Evolutionary conservation across 2,113 vertebrate genomes (phyloP).

Genomic region (Otocyon megalotis): DNA sequence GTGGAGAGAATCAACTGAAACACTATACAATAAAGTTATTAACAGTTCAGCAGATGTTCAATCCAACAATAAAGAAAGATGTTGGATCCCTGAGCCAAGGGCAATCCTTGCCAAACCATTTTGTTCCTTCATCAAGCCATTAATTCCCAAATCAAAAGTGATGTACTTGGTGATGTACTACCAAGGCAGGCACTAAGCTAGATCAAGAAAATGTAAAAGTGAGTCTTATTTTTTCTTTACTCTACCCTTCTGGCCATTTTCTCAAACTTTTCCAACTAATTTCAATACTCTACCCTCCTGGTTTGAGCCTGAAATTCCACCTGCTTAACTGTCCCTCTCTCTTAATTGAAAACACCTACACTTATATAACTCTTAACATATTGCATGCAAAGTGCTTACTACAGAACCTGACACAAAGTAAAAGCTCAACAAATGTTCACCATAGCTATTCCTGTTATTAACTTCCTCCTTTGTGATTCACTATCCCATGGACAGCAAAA

Average conservation of each 20-base stretch:
- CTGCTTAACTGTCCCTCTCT: background rate
- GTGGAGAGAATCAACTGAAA: background rate
- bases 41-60: background rate
- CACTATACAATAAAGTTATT: background rate
- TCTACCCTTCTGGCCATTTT: background rate
- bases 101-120: background rate
- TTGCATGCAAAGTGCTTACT: background rate
- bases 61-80: background rate
- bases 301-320: background rate
- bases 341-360: background rate
- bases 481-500: background rate
- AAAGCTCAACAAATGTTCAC: background rate
- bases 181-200: background rate
- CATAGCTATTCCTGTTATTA: background rate
- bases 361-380: background rate
- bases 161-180: background rate
- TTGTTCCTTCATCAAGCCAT: background rate
- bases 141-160: background rate
- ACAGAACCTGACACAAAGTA: background rate
- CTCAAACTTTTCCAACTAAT: background rate
- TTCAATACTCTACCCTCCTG: background rate
- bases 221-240: background rate
- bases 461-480: background rate
- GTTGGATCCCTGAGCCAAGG: background rate
- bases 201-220: background rate